Conservation (phyloP, 2,888 invertebrate genomes). For the Andrena praecox region DNA sequence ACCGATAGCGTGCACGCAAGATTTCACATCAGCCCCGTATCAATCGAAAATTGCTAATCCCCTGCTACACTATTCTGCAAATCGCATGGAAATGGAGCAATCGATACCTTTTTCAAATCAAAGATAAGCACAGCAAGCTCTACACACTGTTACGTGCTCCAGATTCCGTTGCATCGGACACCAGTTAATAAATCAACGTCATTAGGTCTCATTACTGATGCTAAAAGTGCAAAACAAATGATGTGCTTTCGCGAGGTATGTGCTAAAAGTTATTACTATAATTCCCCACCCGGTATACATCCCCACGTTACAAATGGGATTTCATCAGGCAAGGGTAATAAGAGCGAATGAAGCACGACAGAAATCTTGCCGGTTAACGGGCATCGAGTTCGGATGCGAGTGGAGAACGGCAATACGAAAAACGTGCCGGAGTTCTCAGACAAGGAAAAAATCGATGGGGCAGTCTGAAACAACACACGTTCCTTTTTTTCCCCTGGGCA, state of each 20-base stretch:
- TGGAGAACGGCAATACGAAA: conserved; percentile 10
- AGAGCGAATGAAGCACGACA: conserved; percentile 52
- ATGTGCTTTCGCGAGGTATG: conserved; percentile 50
- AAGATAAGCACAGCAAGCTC: conserved; percentile 7
- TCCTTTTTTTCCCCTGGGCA: conserved; percentile 3
- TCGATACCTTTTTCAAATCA: background rate
- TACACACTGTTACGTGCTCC: conserved; percentile 38
- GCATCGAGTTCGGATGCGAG: conserved; percentile 38
- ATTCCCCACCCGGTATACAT: conserved; percentile 55
- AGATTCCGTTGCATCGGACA: conserved; percentile 51
- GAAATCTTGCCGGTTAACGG: conserved; percentile 60
- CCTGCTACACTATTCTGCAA: background rate
- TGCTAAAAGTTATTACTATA: conserved; percentile 71
- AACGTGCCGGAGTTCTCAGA: background rate
- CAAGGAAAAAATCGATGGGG: conserved; percentile 29
- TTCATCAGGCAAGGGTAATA: conserved; percentile 72
- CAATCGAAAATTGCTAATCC: background rate
- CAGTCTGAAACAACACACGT: conserved; percentile 19
- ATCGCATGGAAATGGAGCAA: conserved; percentile 23
- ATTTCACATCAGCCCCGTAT: no score
- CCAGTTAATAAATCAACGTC: conserved; percentile 70
- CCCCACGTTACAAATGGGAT: conserved; percentile 68
- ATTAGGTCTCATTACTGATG: conserved; percentile 58
- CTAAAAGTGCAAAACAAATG: conserved; percentile 60
- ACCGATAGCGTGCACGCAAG: background rate